Evolutionary conservation across 2,113 vertebrate species (phyloP).

Genomic region (Corythoichthys haematopterus): DNA sequence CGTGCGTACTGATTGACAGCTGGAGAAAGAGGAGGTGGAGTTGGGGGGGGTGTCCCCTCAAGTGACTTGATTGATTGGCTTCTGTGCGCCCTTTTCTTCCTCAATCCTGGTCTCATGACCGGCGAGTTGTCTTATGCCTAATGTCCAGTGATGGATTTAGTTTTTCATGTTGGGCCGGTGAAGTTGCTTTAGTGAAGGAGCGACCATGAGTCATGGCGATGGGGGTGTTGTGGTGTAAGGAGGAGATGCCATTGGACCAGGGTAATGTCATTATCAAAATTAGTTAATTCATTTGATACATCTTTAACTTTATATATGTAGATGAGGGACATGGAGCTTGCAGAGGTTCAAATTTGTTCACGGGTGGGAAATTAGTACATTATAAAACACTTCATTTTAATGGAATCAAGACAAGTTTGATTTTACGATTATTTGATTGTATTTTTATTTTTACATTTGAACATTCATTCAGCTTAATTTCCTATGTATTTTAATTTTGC

Average conservation of each 20-base stretch:
- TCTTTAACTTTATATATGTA: background rate
- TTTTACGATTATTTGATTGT: too few species aligned
- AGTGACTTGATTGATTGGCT: conserved; percentile 3
- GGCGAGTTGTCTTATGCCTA: background rate
- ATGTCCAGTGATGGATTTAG: background rate
- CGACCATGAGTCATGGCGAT: background rate
- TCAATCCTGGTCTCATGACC: background rate
- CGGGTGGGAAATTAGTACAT: background rate
- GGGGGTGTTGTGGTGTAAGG: background rate
- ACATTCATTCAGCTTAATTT: too few species aligned
- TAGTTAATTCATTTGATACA: background rate
- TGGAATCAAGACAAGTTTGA: too few species aligned
- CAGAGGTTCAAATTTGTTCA: background rate
- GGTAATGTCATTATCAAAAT: background rate
- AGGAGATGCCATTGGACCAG: background rate
- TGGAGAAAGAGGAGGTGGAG: background rate
- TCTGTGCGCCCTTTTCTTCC: background rate
- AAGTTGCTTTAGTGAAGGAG: background rate
- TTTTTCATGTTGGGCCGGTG: background rate
- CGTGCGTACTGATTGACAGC: conserved; percentile 5
- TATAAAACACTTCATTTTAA: too few species aligned
- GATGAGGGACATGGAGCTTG: background rate
- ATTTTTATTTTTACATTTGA: too few species aligned
- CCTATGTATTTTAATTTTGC: too few species aligned
- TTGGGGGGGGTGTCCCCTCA: background rate